Conservation (phyloP, 2,888 invertebrate genomes). For the Mechanitis messenoides region DNA sequence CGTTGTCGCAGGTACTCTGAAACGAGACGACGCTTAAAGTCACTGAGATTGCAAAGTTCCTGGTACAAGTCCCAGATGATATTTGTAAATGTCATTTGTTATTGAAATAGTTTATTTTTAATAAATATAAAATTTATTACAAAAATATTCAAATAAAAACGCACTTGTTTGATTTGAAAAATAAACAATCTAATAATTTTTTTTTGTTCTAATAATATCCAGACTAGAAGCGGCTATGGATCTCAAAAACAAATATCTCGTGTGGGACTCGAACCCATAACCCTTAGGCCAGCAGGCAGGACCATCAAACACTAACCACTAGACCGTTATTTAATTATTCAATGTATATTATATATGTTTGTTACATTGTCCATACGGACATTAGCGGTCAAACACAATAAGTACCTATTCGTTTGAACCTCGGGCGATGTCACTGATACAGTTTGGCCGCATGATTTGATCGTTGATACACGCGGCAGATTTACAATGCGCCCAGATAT, state of each 20-base stretch:
- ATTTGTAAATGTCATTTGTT: conserved; percentile 12
- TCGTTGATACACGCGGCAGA: conserved; percentile 68
- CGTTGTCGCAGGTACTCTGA: conserved; percentile 17
- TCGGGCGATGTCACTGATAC: conserved; percentile 52
- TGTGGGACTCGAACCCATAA: too few species aligned
- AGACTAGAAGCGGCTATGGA: too few species aligned
- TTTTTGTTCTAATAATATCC: too few species aligned
- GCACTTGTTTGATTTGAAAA: too few species aligned
- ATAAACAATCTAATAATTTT: too few species aligned
- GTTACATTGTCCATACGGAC: neutral
- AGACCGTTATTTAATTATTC: too few species aligned
- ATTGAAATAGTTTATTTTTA: neutral
- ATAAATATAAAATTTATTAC: neutral
- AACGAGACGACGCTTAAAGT: conserved; percentile 21
- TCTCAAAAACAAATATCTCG: too few species aligned
- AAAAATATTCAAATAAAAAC: too few species aligned
- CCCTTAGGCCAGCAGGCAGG: too few species aligned
- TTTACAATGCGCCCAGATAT: conserved; percentile 71
- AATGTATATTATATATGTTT: too few species aligned
- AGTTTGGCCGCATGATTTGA: conserved; percentile 66
- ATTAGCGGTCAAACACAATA: neutral
- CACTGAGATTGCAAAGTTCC: conserved; percentile 19
- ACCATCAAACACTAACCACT: too few species aligned
- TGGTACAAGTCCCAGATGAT: conserved; percentile 18
- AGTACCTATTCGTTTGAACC: conserved; percentile 19